Base-by-base conservation (phyloP, 2,797 vertebrate genomes). In the Sebastes flavidus region DNA sequence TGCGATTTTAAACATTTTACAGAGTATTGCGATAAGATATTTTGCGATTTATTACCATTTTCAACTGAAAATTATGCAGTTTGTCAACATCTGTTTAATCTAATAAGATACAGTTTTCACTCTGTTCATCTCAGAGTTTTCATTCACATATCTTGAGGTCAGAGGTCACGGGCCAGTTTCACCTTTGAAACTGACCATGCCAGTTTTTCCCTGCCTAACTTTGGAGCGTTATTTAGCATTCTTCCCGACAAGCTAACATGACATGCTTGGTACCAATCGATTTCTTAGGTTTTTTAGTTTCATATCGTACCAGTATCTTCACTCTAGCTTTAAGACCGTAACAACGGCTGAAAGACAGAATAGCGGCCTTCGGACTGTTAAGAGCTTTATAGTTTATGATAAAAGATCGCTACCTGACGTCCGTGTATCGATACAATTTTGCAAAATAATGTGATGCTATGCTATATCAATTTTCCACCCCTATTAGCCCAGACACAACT, bases 1-100 rank as follows among this genome's bases (percentile, higher is more conserved):
- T 49, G 42, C 3, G 0, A 52, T 52, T 52, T 52, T 52, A 52
- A n/a, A 52, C 46, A 52, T 52, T 52, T 52, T 52, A 7, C 18
- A 0, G 16, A 49, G 42, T 49, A 20, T 52, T 52, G 46, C 8
- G 18, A 52, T 49, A 49, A 49, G 16, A 49, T 49, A 49, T n/a
- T 0, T 9, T 49, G 46, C 46, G 4, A 49, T 49, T 49, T 49
- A n/a, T n/a, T n/a, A 49, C 46, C 0, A 0, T 49, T 49, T 49
- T 49, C 8, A 20, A 0, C 46, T 0, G 46, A 0, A 49, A 49
- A 49, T 49, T 20, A 20, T 49, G 46, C 46, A 52, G 46, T n/a
- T 52, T 52, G 46, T 52, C 46, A 52, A 52, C 46, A 52, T 52
- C 4, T 52, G 8, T 52, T 52, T 52, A 0, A 52, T 52, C 46